Evolutionary conservation across 2,113 vertebrate genomes (phyloP), one percentile per base, ranked within the genome.

Genomic region (Notarius lentiginosus): DNA sequence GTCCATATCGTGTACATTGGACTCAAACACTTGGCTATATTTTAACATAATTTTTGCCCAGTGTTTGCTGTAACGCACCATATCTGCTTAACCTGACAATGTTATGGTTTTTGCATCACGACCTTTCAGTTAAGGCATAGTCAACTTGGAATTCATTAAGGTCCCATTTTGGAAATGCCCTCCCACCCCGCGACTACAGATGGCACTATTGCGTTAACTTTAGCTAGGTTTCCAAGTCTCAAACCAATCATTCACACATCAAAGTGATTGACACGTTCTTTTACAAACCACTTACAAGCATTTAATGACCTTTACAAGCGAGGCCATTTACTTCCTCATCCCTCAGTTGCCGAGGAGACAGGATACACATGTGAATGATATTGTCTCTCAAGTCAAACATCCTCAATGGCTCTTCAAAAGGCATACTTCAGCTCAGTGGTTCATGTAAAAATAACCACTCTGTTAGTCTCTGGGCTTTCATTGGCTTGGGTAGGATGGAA

Each of bases 201-300:
- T 94, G 95, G 95, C 92, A 90, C 88, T 94, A 90, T 95, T 94
- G 94, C 85, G 84, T 94, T 89, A 94, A 91, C 61, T 73, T 91
- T 77, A 70, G 87, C 87, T 85, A 55, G 51, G 82, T 68, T 81
- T 79, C 68, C 68, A 41, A 73, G 72, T 20, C 87, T 87, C 83
- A 56, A 87, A 88, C 66, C 72, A 85, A 84, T 90, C 86, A 91
- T 70, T 86, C 81, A 90, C 65, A 90, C 87, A 89, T 92, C 90
- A 92, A 82, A 91, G 75, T 92, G 89, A 93, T 91, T 92, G 92
- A 91, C 87, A 82, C 88, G 83, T 88, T 91, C 88, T 90, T 89
- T 89, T 86, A 89, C 87, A 87, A 72, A 87, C 60, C 68, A 81
- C 91, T 91, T 89, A 91, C 60, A 92, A 88, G 86, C 89, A 90